Evolutionary conservation across 2,888 invertebrate genomes (phyloP), one percentile per base, ranked within the genome.

Genomic region (Drosophila robusta): DNA sequence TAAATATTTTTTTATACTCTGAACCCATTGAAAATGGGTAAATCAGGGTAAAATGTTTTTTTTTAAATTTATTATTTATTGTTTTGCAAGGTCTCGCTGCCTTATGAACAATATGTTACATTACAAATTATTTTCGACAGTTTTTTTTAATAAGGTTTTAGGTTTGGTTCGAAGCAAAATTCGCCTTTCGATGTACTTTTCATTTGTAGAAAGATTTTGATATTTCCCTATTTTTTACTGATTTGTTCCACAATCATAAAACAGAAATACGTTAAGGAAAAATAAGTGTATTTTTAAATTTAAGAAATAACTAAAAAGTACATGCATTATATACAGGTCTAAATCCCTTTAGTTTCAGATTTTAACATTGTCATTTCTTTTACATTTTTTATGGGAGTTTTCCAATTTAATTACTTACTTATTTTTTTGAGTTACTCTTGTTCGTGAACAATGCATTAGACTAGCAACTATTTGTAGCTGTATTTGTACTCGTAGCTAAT

Each of bases 361-460:
- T 34, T 34, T 34, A 32, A 12, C 4, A 39, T 14, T 14, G 16
- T 6, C 3, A 39, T 8, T 6, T 45, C 32, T 46, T 39, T 56
- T 49, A 12, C 14, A 18, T 41, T 52, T 52, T 34, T 26, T 9
- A 44, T 52, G 22, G n/a, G 22, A 42, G 14, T 16, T 34, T 47
- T 47, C 3, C n/a, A 73, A 65, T 51, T 74, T 39, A 70, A 66
- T 66, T 70, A 62, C 12, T 24, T 54, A 45, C 18, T 39, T n/a
- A 22, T 16, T 7, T 55, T 47, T 52, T 47, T 11, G 34, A 34
- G 4, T 1, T 12, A 34, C 34, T 4, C 4, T 12, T 34, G 12
- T 34, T 12, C 1, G 12, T 12, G 34, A 34, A 34, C 6, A 34
- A 12, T 12, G 12, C 12, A 34, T 34, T 34, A 12, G 12, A 4